Percentiles rank a stretch among this genome's conserved stretches.
These are phyloP conservation scores for Labeo rohita DNA, from an alignment of 2,113 vertebrate species.

Conservation along the genomic window DNA sequence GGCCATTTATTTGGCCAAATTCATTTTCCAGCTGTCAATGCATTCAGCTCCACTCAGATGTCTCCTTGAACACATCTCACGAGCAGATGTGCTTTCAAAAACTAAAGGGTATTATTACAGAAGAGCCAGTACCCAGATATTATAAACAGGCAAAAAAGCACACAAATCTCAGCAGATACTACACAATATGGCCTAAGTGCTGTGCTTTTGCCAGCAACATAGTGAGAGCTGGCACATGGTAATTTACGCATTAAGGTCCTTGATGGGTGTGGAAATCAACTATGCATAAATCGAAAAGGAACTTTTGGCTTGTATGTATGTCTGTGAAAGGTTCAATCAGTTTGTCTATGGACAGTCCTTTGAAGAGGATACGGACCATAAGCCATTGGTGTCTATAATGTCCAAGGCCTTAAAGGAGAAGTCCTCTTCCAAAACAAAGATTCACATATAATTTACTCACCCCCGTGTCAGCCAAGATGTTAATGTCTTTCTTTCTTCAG, in stretches of 20 bases:
- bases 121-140: conserved; percentile 46
- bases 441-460: too few species aligned
- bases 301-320: conserved; percentile 45
- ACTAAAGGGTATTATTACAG: conserved; percentile 24
- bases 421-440: too few species aligned
- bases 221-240: conserved; percentile 16
- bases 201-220: conserved; percentile 48
- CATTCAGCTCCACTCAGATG: conserved; percentile 45
- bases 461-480: too few species aligned
- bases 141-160: conserved; percentile 30
- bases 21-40: conserved; percentile 43
- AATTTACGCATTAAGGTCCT: conserved; percentile 30
- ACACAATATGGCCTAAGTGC: conserved; percentile 39
- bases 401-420: conserved; percentile 30
- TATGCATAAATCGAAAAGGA: conserved; percentile 52
- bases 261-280: conserved; percentile 33
- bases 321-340: conserved; percentile 19
- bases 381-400: conserved; percentile 43
- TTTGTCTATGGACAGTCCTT: conserved; percentile 40
- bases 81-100: conserved; percentile 36
- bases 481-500: too few species aligned
- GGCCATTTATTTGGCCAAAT: conserved; percentile 49
- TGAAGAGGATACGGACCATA: conserved; percentile 50
- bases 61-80: neutral
- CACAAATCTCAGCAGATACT: conserved; percentile 41